Conservation (phyloP, 1,140 invertebrate species). For the Hylaeus anthracinus region DNA sequence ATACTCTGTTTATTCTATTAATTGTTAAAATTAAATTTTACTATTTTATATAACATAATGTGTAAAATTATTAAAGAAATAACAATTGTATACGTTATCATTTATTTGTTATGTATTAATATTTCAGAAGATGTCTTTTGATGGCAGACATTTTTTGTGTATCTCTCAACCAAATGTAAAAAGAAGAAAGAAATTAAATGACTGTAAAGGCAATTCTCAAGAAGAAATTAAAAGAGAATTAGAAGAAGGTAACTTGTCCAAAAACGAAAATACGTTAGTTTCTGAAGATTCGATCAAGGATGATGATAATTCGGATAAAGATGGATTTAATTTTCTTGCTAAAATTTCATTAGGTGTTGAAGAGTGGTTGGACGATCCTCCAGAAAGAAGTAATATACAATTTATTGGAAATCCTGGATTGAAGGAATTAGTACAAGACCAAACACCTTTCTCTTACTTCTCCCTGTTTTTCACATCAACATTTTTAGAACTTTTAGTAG, state of each 20-base stretch:
- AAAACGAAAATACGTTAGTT: not conserved
- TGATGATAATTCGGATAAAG: not conserved
- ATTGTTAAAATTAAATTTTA: too few relatives aligned
- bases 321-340: not conserved
- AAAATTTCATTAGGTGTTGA: not conserved
- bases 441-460: not conserved
- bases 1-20: too few relatives aligned
- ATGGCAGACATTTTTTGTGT: not conserved
- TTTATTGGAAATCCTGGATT: not conserved
- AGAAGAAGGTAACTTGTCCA: not conserved
- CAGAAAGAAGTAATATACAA: not conserved
- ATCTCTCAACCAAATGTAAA: not conserved
- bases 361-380: not conserved
- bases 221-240: conserved; percentile 1
- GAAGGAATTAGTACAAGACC: not conserved
- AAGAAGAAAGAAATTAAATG: not conserved
- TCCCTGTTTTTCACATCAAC: not conserved
- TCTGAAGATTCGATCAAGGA: not conserved
- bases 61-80: too few relatives aligned
- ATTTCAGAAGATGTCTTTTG: conserved; percentile 2
- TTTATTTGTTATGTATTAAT: not conserved
- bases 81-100: too few relatives aligned
- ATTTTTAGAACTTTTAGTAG: not conserved
- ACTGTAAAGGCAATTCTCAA: not conserved
- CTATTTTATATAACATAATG: too few relatives aligned